Evolutionary conservation across 2,888 invertebrate genomes (phyloP), one percentile per base, ranked within the genome.

Genomic region (Chalcosyrphus nemorum): DNA sequence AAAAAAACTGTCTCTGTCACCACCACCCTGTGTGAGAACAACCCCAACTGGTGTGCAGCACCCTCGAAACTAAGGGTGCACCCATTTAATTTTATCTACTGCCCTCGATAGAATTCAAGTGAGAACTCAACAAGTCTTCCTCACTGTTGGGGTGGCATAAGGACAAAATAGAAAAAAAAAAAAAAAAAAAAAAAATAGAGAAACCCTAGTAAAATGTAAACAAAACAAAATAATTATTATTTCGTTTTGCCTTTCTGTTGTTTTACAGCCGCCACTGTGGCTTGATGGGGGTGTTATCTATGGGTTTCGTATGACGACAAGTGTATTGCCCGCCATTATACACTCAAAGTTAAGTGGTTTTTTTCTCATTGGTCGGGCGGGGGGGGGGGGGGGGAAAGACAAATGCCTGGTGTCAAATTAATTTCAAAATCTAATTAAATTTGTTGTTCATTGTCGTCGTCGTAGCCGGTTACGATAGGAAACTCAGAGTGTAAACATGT

Each of bases 391-490:
- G 6, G 32, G 32, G 13, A 1, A 6, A 43, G 13, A 66, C 47
- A 77, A 82, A 61, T 41, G 47, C 66, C 66, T 68, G 43, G 61
- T 41, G 56, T 81, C 65, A 61, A 77, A 72, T 82, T 61, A 82
- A 61, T 66, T 66, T 59, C 47, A 41, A 50, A 68, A 82, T 82
- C 56, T 74, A 82, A 82, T 82, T 82, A 82, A 82, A 77, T 76
- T 76, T 74, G 77, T 43, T 41, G 29, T 27, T 19, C 13, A 29
- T 13, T 9, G 7, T 43, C 45, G 11, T 41, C 38, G 13, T 21
- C 15, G 15, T 13, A 7, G 4, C 43, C 35, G 11, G 15, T 5
- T 43, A 6, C 21, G 17, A 41, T 11, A 15, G 21, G 13, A n/a
- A 47, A 11, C 6, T 4, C 15, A 13, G 17, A 52, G 5, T 21